Conservation (phyloP, 2,113 vertebrate species). For the Neolamprologus tretocephalus region DNA sequence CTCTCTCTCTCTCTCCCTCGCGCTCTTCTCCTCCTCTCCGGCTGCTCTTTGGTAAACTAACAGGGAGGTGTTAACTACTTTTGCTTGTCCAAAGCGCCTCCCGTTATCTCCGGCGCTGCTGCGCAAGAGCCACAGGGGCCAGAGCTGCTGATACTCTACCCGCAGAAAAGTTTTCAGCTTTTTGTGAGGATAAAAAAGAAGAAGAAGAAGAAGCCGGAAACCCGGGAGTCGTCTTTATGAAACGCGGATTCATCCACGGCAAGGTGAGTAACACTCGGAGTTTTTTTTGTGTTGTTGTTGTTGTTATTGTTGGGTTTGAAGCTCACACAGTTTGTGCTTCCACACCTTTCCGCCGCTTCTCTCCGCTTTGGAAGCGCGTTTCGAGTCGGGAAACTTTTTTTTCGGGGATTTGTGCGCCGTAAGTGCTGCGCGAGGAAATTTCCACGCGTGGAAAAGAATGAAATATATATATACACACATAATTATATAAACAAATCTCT, state of each 20-base stretch:
- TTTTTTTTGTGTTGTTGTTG: slow-evolving; percentile 24
- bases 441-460: neutral
- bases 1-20: neutral
- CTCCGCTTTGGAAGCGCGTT: neutral
- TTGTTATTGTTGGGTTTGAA: slow-evolving; percentile 35
- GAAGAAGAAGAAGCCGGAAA: slow-evolving; percentile 45
- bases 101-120: slow-evolving; percentile 59
- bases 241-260: slow-evolving; percentile 65
- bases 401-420: neutral
- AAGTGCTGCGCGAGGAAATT: neutral
- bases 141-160: slow-evolving; percentile 22
- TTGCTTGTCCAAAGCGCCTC: slow-evolving; percentile 69
- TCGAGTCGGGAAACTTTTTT: slow-evolving; percentile 37
- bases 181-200: slow-evolving; percentile 70
- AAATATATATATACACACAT: neutral
- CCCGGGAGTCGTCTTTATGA: slow-evolving; percentile 22
- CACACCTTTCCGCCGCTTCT: neutral
- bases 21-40: slow-evolving; percentile 24
- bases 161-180: slow-evolving; percentile 59
- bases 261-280: slow-evolving; percentile 73
- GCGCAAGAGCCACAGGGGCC: slow-evolving; percentile 36
- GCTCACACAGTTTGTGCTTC: slow-evolving; percentile 6
- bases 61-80: slow-evolving; percentile 76
- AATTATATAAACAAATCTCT: neutral
- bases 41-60: slow-evolving; percentile 65